A percentile compares a stretch with the other conserved stretches of the same genome.
Conservation (phyloP, 1,140 invertebrate species). For the Trichoplusia ni region DNA sequence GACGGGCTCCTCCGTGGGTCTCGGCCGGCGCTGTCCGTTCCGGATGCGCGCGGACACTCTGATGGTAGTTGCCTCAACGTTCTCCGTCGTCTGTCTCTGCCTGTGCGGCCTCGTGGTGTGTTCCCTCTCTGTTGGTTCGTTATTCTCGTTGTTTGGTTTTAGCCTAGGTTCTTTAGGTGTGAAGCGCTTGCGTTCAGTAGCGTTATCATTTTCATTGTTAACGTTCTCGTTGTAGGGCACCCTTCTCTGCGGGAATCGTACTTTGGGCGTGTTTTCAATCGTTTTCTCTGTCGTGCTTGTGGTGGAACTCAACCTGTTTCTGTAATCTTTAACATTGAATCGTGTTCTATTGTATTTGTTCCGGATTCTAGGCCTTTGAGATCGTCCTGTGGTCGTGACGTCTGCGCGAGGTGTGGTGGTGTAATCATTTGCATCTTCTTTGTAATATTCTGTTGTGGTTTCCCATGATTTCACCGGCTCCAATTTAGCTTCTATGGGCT, state of each 20-base stretch:
- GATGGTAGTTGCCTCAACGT: constrained; percentile 53
- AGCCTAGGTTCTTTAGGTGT: constrained; percentile 77
- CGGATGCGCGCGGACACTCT: constrained; percentile 72
- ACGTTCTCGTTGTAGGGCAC: constrained; percentile 62
- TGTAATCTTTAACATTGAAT: constrained; percentile 84
- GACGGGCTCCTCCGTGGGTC: constrained; percentile 62
- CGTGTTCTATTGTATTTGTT: constrained; percentile 80
- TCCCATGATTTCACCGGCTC: constrained; percentile 44
- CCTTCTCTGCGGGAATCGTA: constrained; percentile 73
- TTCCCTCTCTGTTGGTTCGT: constrained; percentile 56
- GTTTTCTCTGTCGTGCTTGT: constrained; percentile 80
- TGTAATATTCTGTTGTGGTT: constrained; percentile 55
- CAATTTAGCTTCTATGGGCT: constrained; percentile 66
- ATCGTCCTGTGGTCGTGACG: constrained; percentile 53
- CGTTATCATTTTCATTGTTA: constrained; percentile 64
- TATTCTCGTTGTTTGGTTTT: constrained; percentile 56
- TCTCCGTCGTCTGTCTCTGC: constrained; percentile 53
- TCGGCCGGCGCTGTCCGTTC: constrained; percentile 59
- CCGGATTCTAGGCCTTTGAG: constrained; percentile 63
- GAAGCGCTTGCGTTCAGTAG: constrained; percentile 76
- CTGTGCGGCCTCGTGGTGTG: constrained; percentile 51
- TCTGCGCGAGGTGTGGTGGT: constrained; percentile 59
- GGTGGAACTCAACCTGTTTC: constrained; percentile 78
- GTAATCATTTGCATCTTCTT: constrained; percentile 45
- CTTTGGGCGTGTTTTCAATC: constrained; percentile 62